Percentiles rank a stretch among this genome's conserved stretches.
These are phyloP conservation scores for Platygyra sinensis DNA, from an alignment of 64 coral and sea anemone species.

Conservation along the genomic window DNA sequence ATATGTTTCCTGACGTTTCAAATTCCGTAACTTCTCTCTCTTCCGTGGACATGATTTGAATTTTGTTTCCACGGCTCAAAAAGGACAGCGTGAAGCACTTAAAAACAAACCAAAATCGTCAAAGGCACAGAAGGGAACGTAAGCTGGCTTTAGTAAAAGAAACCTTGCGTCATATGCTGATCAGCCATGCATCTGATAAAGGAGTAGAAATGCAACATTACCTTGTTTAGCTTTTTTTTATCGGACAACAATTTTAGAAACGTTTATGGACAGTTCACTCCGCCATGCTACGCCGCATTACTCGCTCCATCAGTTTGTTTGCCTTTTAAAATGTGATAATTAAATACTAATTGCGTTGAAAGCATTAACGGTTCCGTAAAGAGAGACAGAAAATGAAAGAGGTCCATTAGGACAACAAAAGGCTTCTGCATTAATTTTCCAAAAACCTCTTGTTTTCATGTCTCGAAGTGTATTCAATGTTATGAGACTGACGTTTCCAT, in stretches of 20 bases:
- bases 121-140: neutral
- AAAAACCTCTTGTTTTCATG: too few species aligned
- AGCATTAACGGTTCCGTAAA: neutral
- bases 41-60: slow-evolving; percentile 15
- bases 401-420: too few species aligned
- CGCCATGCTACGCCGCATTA: neutral
- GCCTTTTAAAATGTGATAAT: slow-evolving; percentile 11
- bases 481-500: too few species aligned
- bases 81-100: neutral
- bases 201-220: neutral
- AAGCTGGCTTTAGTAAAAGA: neutral
- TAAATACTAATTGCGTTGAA: slow-evolving; percentile 15
- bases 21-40: neutral
- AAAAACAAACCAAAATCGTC: slow-evolving; percentile 1
- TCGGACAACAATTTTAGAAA: too few species aligned
- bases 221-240: neutral
- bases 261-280: neutral
- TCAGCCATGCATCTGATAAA: slow-evolving; percentile 1
- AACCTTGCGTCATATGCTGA: neutral
- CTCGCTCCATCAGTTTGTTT: neutral
- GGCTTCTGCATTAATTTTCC: too few species aligned
- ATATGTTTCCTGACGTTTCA: neutral
- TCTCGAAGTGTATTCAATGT: too few species aligned
- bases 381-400: too few species aligned
- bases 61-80: neutral